These are phyloP conservation scores for Drepana arcuata DNA, from an alignment of 1,140 invertebrate genomes.

Conservation along the genomic window DNA sequence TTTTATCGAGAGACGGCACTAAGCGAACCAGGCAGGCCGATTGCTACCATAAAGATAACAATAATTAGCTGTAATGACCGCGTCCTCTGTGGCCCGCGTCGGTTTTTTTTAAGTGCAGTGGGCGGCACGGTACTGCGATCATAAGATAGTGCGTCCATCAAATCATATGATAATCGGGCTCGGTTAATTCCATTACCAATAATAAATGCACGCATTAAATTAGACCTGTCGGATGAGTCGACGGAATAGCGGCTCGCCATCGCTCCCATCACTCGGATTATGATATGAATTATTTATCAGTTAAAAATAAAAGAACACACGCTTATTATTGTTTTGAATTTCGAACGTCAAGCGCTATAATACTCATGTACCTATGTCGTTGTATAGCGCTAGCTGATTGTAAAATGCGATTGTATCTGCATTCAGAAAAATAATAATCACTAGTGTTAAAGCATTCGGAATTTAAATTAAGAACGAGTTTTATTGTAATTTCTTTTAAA, in stretches of 20 bases:
- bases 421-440: constrained; percentile 30
- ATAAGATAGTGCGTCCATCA: constrained; percentile 65
- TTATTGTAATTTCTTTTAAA: neutral
- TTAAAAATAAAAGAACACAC: constrained; percentile 35
- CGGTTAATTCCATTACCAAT: constrained; percentile 69
- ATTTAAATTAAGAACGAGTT: neutral
- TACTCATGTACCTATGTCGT: too few species aligned
- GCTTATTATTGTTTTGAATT: constrained; percentile 61
- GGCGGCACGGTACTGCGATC: constrained; percentile 48
- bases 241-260: constrained; percentile 41
- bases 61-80: constrained; percentile 65
- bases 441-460: neutral
- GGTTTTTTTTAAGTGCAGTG: constrained; percentile 48
- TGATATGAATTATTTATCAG: constrained; percentile 68
- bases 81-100: constrained; percentile 32
- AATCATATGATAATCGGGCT: constrained; percentile 68
- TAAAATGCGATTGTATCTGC: constrained; percentile 32
- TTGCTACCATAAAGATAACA: constrained; percentile 67
- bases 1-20: constrained; percentile 39
- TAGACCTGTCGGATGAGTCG: constrained; percentile 64
- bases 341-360: constrained; percentile 33
- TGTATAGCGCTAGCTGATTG: constrained; percentile 34
- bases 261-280: constrained; percentile 62
- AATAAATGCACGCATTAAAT: constrained; percentile 70
- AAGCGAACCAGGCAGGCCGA: constrained; percentile 51